Evolutionary conservation across 2,888 invertebrate genomes (phyloP).

Genomic region (Acanthoscelides obtectus): DNA sequence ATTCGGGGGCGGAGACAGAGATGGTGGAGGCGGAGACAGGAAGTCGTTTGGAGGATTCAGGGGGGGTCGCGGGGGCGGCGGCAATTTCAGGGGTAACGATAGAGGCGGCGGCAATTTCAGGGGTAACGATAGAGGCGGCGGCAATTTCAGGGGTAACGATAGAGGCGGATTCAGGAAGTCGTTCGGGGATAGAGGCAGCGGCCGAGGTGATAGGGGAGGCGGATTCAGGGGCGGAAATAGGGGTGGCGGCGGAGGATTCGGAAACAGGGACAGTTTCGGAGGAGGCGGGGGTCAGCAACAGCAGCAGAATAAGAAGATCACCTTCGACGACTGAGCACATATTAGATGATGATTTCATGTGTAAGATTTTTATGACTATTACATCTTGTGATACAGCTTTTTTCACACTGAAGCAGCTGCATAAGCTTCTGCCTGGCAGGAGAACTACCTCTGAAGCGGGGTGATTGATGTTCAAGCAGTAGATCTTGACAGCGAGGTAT

Average conservation of each 20-base stretch:
- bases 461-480: too few species aligned
- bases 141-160: constrained; percentile 22
- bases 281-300: constrained; percentile 36
- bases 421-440: too few species aligned
- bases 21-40: constrained; percentile 27
- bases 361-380: neutral
- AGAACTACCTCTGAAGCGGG: too few species aligned
- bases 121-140: constrained; percentile 23
- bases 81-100: constrained; percentile 35
- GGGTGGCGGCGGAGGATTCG: constrained; percentile 51
- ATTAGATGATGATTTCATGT: neutral
- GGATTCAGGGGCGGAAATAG: constrained; percentile 50
- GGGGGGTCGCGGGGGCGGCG: constrained; percentile 33
- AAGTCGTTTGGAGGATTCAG: constrained; percentile 35
- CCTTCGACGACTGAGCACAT: constrained; percentile 52
- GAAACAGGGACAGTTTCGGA: constrained; percentile 62
- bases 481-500: too few species aligned
- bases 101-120: constrained; percentile 25
- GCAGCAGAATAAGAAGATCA: constrained; percentile 72
- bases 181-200: constrained; percentile 34
- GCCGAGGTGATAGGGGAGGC: constrained; percentile 38
- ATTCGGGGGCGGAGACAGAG: constrained; percentile 31
- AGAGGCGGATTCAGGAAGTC: constrained; percentile 35
- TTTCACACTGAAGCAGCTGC: too few species aligned
- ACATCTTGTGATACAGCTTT: too few species aligned